phyloP scores from a whole-genome alignment of 2,797 vertebrate species.

The Gambelia wislizenii region DNA sequence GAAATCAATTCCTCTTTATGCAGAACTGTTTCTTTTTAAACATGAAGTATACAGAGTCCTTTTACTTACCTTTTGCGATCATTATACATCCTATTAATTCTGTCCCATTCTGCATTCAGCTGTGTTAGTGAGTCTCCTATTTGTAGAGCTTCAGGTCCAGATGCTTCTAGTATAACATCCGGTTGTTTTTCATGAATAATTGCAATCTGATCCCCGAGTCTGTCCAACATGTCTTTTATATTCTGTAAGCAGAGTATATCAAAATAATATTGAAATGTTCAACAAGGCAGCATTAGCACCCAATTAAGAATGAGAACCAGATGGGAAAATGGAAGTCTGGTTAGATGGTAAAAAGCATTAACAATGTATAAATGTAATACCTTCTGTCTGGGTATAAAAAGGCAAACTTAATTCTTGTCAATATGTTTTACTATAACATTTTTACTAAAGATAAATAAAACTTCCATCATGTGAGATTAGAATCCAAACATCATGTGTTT shows the following conservation, averaged over 20 bases:
- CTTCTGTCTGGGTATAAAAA: background rate
- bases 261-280: slow-evolving; percentile 32
- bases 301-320: background rate
- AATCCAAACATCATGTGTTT: background rate
- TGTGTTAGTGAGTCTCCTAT: slow-evolving; percentile 89
- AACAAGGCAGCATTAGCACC: background rate
- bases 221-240: slow-evolving; percentile 90
- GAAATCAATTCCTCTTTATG: background rate
- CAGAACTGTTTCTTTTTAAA: background rate
- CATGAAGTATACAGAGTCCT: background rate
- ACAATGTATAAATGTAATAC: slow-evolving; percentile 5
- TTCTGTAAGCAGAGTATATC: slow-evolving; percentile 78
- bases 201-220: slow-evolving; percentile 87
- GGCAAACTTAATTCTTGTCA: background rate
- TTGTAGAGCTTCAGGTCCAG: slow-evolving; percentile 87
- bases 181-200: slow-evolving; percentile 90
- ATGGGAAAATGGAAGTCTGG: background rate
- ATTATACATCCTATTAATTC: slow-evolving; percentile 91
- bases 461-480: background rate
- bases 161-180: slow-evolving; percentile 87
- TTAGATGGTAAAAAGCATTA: background rate
- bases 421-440: background rate
- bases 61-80: slow-evolving; percentile 89
- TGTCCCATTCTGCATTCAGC: slow-evolving; percentile 93
- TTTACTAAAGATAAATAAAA: background rate